These are phyloP conservation scores for Meloidogyne chitwoodi DNA, from an alignment of 1,140 invertebrate species.

Conservation along the genomic window DNA sequence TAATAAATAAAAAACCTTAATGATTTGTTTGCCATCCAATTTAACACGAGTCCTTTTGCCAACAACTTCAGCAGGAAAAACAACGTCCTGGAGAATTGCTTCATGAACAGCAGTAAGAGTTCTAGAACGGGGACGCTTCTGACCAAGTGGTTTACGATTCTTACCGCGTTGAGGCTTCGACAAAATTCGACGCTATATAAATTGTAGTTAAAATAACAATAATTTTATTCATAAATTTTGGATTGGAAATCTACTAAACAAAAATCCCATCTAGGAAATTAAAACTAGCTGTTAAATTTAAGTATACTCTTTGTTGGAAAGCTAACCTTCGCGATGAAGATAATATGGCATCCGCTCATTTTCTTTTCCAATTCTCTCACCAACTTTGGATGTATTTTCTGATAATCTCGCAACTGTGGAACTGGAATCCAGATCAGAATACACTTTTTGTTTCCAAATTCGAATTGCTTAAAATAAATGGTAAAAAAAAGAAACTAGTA, in stretches of 20 bases:
- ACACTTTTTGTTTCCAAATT: conserved; percentile 82
- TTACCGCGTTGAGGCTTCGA: conserved; percentile 95
- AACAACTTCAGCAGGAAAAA: conserved; percentile 97
- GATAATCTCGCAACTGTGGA: conserved; percentile 90
- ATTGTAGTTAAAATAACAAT: neutral
- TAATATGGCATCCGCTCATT: conserved; percentile 96
- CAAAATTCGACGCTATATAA: conserved; percentile 82
- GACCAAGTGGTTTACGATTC: conserved; percentile 80
- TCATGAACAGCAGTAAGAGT: conserved; percentile 96
- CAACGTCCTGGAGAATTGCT: conserved; percentile 89
- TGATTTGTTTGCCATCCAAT: conserved; percentile 86
- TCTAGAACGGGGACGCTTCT: conserved; percentile 90
- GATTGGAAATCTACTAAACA: too few species aligned
- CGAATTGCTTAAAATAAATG: conserved; percentile 70
- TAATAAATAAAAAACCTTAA: conserved; percentile 76
- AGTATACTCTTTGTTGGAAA: too few species aligned
- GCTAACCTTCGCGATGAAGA: conserved; percentile 78
- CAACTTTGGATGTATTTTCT: conserved; percentile 91
- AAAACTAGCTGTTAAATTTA: too few species aligned
- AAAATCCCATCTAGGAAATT: too few species aligned
- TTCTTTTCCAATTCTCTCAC: conserved; percentile 98
- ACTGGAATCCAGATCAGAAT: conserved; percentile 98
- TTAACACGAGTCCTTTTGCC: conserved; percentile 93
- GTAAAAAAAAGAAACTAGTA: neutral
- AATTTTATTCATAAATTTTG: neutral